These are phyloP conservation scores for Lasaia peninsularis DNA, from an alignment of 1,140 invertebrate genomes.

Conservation along the genomic window DNA sequence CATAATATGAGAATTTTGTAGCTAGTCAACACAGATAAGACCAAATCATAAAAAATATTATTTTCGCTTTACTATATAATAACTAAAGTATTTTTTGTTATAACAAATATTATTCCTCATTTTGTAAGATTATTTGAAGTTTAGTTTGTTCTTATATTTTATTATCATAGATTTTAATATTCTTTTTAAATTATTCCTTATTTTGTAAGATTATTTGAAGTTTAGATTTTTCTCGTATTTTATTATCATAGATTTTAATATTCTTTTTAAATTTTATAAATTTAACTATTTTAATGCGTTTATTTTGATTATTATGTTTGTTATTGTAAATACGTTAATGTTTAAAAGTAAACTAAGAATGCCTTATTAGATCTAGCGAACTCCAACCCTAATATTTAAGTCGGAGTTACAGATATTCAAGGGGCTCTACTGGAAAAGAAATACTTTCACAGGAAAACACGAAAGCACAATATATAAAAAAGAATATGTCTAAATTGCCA, in stretches of 20 bases:
- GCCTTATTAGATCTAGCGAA: constrained; percentile 53
- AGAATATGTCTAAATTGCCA: no score
- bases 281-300: not conserved
- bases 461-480: no score
- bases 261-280: constrained; percentile 6
- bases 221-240: not conserved
- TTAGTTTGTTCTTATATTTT: not conserved
- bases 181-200: not conserved
- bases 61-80: not conserved
- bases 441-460: no score
- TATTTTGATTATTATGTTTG: not conserved
- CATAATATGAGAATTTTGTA: not conserved
- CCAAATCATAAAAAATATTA: not conserved
- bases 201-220: not conserved
- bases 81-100: not conserved
- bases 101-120: not conserved
- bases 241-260: constrained; percentile 9
- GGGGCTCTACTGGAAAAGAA: no score
- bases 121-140: not conserved
- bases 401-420: not conserved
- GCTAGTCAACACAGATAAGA: not conserved
- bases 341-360: constrained; percentile 23
- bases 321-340: not conserved
- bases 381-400: constrained; percentile 16
- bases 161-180: constrained; percentile 2